Conservation (phyloP, 2,888 invertebrate species). For the Subacronicta megacephala region DNA sequence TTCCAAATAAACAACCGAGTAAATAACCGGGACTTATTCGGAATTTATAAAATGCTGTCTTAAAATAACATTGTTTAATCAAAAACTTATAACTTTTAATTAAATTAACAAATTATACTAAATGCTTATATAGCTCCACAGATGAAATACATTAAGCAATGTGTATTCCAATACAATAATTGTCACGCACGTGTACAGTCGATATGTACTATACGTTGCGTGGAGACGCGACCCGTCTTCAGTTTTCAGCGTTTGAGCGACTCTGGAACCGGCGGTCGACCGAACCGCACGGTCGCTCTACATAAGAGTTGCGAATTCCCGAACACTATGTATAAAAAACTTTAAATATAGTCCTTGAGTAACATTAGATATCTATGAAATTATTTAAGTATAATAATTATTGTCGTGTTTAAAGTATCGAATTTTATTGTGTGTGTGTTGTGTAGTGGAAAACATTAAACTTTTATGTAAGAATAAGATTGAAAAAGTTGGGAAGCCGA, state of each 20-base stretch:
- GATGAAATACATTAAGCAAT: neutral
- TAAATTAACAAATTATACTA: too few relatives aligned
- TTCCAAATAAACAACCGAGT: too few relatives aligned
- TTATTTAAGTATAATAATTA: neutral
- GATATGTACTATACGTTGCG: slow-evolving; percentile 35
- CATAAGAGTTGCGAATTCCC: slow-evolving; percentile 29
- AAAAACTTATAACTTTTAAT: too few relatives aligned
- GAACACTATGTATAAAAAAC: slow-evolving; percentile 21
- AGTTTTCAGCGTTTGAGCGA: slow-evolving; percentile 62
- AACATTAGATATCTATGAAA: neutral
- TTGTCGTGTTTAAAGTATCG: slow-evolving; percentile 12
- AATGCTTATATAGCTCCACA: too few relatives aligned
- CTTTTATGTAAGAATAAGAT: slow-evolving; percentile 43
- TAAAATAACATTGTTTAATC: too few relatives aligned
- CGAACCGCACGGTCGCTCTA: slow-evolving; percentile 61
- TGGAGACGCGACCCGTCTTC: slow-evolving; percentile 43
- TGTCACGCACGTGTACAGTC: slow-evolving; percentile 20
- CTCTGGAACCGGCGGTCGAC: slow-evolving; percentile 63
- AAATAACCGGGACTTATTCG: too few relatives aligned
- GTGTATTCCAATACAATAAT: neutral
- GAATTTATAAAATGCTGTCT: too few relatives aligned
- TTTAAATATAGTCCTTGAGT: slow-evolving; percentile 11
- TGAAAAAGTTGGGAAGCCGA: slow-evolving; percentile 46
- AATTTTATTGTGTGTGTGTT: slow-evolving; percentile 41
- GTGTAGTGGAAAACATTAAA: slow-evolving; percentile 43